A percentile compares a stretch with the other conserved stretches of the same genome.
phyloP scores from a whole-genome alignment of 1,140 invertebrate genomes.

The Neomicropteryx cornuta region DNA sequence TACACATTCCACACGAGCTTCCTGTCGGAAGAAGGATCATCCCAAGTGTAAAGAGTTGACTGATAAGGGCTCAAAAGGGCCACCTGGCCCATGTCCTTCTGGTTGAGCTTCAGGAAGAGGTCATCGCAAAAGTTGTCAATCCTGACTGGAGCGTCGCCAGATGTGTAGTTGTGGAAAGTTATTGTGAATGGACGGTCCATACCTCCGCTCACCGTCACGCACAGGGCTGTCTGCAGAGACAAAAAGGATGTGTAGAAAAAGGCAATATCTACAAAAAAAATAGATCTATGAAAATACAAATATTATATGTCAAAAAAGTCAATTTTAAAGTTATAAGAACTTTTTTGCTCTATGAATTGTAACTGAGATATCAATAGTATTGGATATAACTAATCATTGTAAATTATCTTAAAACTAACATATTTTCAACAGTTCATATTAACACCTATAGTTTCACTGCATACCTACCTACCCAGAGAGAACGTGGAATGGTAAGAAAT shows the following conservation, averaged over 20 bases:
- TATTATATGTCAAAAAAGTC: background rate
- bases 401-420: too few relatives aligned
- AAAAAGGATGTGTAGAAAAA: slow-evolving; percentile 8
- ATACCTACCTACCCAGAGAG: too few relatives aligned
- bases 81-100: slow-evolving; percentile 58
- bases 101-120: slow-evolving; percentile 70
- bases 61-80: slow-evolving; percentile 67
- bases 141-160: slow-evolving; percentile 64
- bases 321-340: too few relatives aligned
- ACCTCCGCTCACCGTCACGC: slow-evolving; percentile 62
- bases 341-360: too few relatives aligned
- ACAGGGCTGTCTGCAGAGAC: slow-evolving; percentile 54
- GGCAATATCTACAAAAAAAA: background rate
- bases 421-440: too few relatives aligned
- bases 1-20: slow-evolving; percentile 74
- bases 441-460: too few relatives aligned
- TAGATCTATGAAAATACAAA: background rate
- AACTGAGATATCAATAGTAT: background rate
- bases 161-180: slow-evolving; percentile 54
- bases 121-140: slow-evolving; percentile 75
- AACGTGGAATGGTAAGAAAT: too few relatives aligned
- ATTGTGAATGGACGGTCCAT: slow-evolving; percentile 59
- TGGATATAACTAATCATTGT: background rate
- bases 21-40: slow-evolving; percentile 63
- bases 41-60: slow-evolving; percentile 75